These are phyloP conservation scores for Mercenaria mercenaria DNA, from an alignment of 1,140 invertebrate genomes.

Conservation along the genomic window DNA sequence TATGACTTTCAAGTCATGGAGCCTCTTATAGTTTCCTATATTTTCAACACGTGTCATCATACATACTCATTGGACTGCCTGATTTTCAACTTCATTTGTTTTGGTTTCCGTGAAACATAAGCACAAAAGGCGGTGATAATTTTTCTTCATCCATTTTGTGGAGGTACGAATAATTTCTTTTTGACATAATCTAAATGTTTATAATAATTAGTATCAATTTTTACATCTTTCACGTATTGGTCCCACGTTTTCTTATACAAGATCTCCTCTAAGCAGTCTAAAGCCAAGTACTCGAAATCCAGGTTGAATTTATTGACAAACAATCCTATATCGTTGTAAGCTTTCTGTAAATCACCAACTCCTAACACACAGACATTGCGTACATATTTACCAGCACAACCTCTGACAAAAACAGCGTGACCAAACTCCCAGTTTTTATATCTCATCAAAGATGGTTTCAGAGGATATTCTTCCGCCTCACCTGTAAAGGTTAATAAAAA, in stretches of 20 bases:
- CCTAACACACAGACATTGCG: slow-evolving; percentile 81
- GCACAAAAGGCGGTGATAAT: too few species aligned
- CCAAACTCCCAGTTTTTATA: slow-evolving; percentile 78
- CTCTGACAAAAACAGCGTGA: slow-evolving; percentile 53
- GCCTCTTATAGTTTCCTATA: too few species aligned
- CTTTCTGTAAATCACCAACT: slow-evolving; percentile 77
- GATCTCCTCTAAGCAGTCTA: slow-evolving; percentile 79
- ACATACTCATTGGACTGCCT: too few species aligned
- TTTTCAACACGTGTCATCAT: too few species aligned
- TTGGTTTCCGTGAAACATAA: too few species aligned
- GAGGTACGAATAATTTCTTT: slow-evolving; percentile 41
- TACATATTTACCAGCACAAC: slow-evolving; percentile 72
- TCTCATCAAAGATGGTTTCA: slow-evolving; percentile 75
- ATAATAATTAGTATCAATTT: slow-evolving; percentile 69
- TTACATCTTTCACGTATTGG: slow-evolving; percentile 53
- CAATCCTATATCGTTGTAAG: slow-evolving; percentile 73
- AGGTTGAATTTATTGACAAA: slow-evolving; percentile 81
- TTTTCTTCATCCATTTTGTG: too few species aligned
- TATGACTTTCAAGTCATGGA: too few species aligned
- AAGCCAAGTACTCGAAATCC: slow-evolving; percentile 71
- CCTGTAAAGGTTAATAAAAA: slow-evolving; percentile 68
- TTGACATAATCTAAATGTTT: slow-evolving; percentile 70
- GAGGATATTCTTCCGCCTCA: slow-evolving; percentile 65
- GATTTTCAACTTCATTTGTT: too few species aligned
- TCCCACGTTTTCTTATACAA: slow-evolving; percentile 70